Evolutionary conservation across 2,797 vertebrate species (phyloP).

Genomic region (Acipenser ruthenus): DNA sequence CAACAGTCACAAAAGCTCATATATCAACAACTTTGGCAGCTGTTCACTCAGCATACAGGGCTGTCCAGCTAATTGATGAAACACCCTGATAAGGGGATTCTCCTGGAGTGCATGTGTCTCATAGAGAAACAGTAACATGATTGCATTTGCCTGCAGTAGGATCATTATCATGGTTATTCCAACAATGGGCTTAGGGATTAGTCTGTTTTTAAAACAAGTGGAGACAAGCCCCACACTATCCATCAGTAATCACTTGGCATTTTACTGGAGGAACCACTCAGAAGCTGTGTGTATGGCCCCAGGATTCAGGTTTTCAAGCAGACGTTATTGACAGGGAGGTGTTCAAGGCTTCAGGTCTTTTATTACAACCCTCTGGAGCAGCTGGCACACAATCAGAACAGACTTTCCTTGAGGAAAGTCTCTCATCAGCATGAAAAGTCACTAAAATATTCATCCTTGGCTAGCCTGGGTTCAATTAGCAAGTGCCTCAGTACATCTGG

Average conservation of each 20-base stretch:
- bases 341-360: constrained; percentile 45
- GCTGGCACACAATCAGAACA: constrained; percentile 59
- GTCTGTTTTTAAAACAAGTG: constrained; percentile 43
- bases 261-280: constrained; percentile 35
- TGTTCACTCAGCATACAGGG: too few relatives aligned
- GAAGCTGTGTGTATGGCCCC: constrained; percentile 1
- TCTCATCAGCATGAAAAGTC: constrained; percentile 53
- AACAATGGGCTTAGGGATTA: too few relatives aligned
- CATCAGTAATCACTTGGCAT: constrained; percentile 54
- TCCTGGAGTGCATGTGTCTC: too few relatives aligned
- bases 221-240: constrained; percentile 53
- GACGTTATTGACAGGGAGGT: constrained; percentile 21
- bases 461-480: constrained; percentile 44
- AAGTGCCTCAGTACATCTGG: constrained; percentile 45
- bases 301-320: background rate
- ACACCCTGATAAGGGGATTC: too few relatives aligned
- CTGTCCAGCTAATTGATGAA: too few relatives aligned
- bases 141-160: too few relatives aligned
- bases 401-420: constrained; percentile 38
- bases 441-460: constrained; percentile 32
- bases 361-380: constrained; percentile 62
- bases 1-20: too few relatives aligned
- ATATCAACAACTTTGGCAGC: too few relatives aligned
- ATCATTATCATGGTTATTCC: too few relatives aligned
- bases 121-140: too few relatives aligned